A percentile compares a stretch with the other conserved stretches of the same genome.
phyloP scores from a whole-genome alignment of 1,140 invertebrate species.

The Chironomus tepperi region DNA sequence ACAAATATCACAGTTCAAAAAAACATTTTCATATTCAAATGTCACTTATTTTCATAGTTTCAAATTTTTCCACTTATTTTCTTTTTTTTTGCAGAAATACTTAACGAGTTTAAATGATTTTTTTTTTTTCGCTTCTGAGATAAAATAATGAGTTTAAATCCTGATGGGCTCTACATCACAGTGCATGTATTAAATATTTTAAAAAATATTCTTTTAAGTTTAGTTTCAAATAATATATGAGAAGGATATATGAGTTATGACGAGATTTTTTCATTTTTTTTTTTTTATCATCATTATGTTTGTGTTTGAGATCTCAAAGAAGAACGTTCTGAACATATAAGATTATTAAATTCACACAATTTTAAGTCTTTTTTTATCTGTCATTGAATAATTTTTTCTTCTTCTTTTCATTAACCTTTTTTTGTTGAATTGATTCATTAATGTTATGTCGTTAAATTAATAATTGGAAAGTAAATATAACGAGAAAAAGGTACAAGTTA shows the following conservation, averaged over 20 bases:
- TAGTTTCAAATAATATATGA: background rate
- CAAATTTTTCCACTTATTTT: background rate
- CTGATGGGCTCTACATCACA: constrained; percentile 3
- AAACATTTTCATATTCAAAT: background rate
- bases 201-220: background rate
- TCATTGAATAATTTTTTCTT: too few species aligned
- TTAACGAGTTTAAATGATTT: too few species aligned
- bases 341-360: too few species aligned
- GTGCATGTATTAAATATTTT: background rate
- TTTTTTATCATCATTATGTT: background rate
- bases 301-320: background rate
- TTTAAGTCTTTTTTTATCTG: too few species aligned
- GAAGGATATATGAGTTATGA: background rate
- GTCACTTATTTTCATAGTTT: background rate
- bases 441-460: too few species aligned
- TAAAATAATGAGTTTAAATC: background rate
- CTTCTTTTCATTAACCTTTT: too few species aligned
- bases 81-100: background rate
- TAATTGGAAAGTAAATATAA: too few species aligned
- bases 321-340: constrained; percentile 1
- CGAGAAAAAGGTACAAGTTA: background rate
- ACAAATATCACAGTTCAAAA: constrained; percentile 22
- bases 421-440: too few species aligned
- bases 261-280: background rate
- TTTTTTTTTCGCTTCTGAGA: background rate